Base-by-base conservation (phyloP, 2,113 vertebrate genomes). In the Lathamus discolor region DNA sequence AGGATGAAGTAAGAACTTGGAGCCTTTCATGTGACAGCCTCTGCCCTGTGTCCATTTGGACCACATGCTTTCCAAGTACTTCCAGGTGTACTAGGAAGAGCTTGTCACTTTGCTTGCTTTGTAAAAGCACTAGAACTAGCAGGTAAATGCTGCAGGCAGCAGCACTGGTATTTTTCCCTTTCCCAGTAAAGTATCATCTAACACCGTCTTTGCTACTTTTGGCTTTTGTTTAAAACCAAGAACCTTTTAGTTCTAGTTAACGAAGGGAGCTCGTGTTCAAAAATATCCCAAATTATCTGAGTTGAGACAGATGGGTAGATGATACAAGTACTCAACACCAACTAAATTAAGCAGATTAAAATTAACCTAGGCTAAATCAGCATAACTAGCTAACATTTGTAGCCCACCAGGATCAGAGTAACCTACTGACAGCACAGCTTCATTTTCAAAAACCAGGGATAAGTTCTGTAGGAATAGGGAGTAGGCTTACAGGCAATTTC, bases 341-440 rank as follows among this genome's bases (percentile, higher is more conserved):
- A 37, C 73, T 92, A 77, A 91, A 89, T 78, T 81, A 82, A 89
- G 64, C 46, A 87, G 78, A 78, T 92, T 84, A 87, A 86, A 94
- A 92, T 89, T 75, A 94, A 70, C 43, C 57, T 17, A 20, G 51
- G 51, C 44, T 89, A 16, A 62, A 6, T 81, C 86, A 84, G 37
- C 55, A 33, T 64, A 85, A 44, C n/a, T 57, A 52, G 43, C 31
- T 62, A 24, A 33, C 28, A 14, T 78, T 37, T 48, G 59, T 46
- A 86, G 75, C 86, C 77, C 49, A 63, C 61, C 52, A 61, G 62
- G 23, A 49, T 51, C 51, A 82, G 64, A 66, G 54, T 73, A 68
- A 44, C 55, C 33, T 73, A 63, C 17, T 83, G 61, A 63, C 64
- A 48, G n/a, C 61, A 57, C 9, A 52, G 19, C 18, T 88, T n/a